Evolutionary conservation across 2,888 invertebrate species (phyloP).

Genomic region (Cistogaster globosa): DNA sequence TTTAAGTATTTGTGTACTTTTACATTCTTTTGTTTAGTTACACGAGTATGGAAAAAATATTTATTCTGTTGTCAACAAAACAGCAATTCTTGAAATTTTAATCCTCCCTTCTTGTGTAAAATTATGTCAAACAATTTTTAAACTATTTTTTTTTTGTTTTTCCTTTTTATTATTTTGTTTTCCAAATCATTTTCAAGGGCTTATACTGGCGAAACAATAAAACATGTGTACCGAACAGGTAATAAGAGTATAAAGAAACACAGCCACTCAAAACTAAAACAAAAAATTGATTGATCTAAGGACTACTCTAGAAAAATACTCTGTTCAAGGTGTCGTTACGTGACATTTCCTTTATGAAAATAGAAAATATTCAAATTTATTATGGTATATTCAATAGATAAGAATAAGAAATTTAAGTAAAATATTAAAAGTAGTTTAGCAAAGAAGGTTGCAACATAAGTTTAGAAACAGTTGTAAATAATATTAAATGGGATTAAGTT

Average conservation of each 20-base stretch:
- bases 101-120: slow-evolving; percentile 50
- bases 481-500: no score
- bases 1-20: not conserved
- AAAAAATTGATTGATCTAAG: slow-evolving; percentile 25
- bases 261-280: slow-evolving; percentile 7
- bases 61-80: slow-evolving; percentile 18
- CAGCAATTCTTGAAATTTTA: slow-evolving; percentile 36
- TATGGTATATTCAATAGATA: not conserved
- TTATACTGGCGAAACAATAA: slow-evolving; percentile 17
- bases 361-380: slow-evolving; percentile 1
- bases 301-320: not conserved
- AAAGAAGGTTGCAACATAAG: no score
- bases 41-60: not conserved
- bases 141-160: slow-evolving; percentile 21
- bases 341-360: slow-evolving; percentile 10
- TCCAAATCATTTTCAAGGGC: slow-evolving; percentile 33
- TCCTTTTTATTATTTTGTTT: slow-evolving; percentile 3
- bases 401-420: not conserved
- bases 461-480: no score
- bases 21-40: slow-evolving; percentile 14
- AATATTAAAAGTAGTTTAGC: not conserved
- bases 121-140: slow-evolving; percentile 46
- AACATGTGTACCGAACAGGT: slow-evolving; percentile 24
- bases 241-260: slow-evolving; percentile 36
- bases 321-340: slow-evolving; percentile 1